Percentiles rank a stretch among this genome's conserved stretches.
Evolutionary conservation across 2,113 vertebrate genomes (phyloP).

Genomic region (Cryptomyrus ogoouensis): DNA sequence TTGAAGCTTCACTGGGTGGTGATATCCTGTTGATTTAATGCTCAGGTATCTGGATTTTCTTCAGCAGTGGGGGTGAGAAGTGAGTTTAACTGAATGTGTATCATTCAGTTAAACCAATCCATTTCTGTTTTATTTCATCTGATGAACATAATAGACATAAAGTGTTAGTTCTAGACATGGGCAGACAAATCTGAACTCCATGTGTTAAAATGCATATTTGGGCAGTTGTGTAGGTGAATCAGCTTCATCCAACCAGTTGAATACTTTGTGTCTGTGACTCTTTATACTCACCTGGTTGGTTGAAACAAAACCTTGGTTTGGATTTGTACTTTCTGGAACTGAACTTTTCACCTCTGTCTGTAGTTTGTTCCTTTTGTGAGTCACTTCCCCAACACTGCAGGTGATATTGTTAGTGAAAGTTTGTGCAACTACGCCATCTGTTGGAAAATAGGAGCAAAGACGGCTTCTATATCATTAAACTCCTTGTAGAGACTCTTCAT

Average conservation of each 20-base stretch:
- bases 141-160: not conserved
- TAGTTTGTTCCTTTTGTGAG: not conserved
- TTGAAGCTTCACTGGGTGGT: not conserved
- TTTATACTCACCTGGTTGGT: not conserved
- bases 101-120: not conserved
- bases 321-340: not conserved
- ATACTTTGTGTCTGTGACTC: not conserved
- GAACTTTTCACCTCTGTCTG: not conserved
- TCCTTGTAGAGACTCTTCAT: not conserved
- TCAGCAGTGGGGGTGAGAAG: not conserved
- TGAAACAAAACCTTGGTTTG: not conserved
- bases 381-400: not conserved
- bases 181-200: not conserved
- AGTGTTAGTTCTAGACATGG: not conserved
- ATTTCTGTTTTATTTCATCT: not conserved
- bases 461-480: not conserved
- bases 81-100: not conserved
- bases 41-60: not conserved
- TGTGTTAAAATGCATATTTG: not conserved
- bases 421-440: constrained; percentile 28
- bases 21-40: not conserved
- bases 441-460: constrained; percentile 3
- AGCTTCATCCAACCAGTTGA: not conserved
- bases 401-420: not conserved
- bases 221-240: not conserved